phyloP scores from a whole-genome alignment of 2,113 vertebrate species.

The Rhinolophus sinicus region DNA sequence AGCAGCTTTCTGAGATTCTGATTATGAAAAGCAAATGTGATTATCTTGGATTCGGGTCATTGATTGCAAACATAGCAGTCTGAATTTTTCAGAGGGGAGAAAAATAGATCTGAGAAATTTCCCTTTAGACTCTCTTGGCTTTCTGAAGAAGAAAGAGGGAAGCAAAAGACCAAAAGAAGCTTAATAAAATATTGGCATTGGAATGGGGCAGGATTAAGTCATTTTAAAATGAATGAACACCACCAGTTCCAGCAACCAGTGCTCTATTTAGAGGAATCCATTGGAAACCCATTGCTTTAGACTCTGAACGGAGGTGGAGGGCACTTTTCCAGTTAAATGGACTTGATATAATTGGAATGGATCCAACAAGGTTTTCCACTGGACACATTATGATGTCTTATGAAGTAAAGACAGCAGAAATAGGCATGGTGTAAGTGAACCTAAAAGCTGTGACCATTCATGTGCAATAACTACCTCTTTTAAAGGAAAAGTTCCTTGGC shows the following conservation, averaged over 20 bases:
- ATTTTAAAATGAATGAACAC: slow-evolving; percentile 26
- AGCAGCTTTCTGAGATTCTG: slow-evolving; percentile 10
- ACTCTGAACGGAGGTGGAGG: background rate
- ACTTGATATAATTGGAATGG: slow-evolving; percentile 24
- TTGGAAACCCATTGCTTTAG: background rate
- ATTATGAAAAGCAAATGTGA: slow-evolving; percentile 58
- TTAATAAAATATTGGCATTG: background rate
- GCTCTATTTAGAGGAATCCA: background rate
- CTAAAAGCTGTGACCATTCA: slow-evolving; percentile 20
- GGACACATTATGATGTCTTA: background rate
- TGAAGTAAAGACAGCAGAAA: background rate
- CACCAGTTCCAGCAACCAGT: background rate
- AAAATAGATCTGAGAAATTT: slow-evolving; percentile 26
- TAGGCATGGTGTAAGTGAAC: background rate
- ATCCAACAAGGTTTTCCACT: slow-evolving; percentile 14
- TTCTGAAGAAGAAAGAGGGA: slow-evolving; percentile 34
- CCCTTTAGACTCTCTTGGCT: background rate
- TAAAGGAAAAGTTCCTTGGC: background rate
- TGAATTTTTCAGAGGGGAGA: slow-evolving; percentile 26
- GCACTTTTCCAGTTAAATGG: slow-evolving; percentile 46
- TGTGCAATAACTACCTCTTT: slow-evolving; percentile 2
- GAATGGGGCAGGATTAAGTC: background rate
- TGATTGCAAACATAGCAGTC: slow-evolving; percentile 43
- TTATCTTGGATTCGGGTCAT: slow-evolving; percentile 41
- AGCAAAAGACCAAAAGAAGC: slow-evolving; percentile 9